Base-by-base conservation (phyloP, 2,797 vertebrate species). In the Columba guinea region DNA sequence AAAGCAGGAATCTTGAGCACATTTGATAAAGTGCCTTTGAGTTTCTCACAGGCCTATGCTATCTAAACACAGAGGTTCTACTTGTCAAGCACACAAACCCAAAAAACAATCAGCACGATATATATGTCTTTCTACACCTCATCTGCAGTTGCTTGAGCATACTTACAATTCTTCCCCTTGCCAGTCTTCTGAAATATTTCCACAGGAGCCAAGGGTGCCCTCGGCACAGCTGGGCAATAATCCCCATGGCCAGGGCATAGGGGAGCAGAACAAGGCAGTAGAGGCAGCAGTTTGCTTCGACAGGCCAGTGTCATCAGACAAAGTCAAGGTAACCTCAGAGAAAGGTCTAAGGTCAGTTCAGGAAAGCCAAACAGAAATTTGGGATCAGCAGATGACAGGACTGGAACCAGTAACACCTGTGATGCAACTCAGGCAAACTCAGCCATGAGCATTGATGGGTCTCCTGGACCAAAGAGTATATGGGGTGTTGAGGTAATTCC, bases 401-500 rank as follows among this genome's bases (percentile, higher is more conserved):
- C 21, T 16, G 23, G 46, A 73, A 59, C 16, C 10, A 41, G 20
- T 59, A 55, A 69, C 11, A n/a, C 17, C 13, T 27, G 13, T 1
- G 15, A 14, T 0, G 3, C 5, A 41, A 6, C 19, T 67, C n/a
- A 67, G 35, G 23, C 26, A 65, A 83, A 26, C 12, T 19, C 23
- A 69, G 15, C 3, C 18, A 10, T 22, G 39, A 37, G 10, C 1
- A 0, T 4, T 53, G 18, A 49, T 12, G 82, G 6, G 17, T 5
- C 8, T 63, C 18, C 24, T 22, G 49, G 39, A 71, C 16, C 22
- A 62, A 69, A 60, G 37, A 18, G 26, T 16, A 46, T 6, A 2
- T 37, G 41, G 26, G 11, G 7, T 63, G 24, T 2, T 75, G 51
- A 62, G 16, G 19, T 37, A 26, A 0, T 0, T 27, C 8, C 13